phyloP scores from a whole-genome alignment of 2,888 invertebrate genomes.

The Galeopsomyia nigrocyanea region DNA sequence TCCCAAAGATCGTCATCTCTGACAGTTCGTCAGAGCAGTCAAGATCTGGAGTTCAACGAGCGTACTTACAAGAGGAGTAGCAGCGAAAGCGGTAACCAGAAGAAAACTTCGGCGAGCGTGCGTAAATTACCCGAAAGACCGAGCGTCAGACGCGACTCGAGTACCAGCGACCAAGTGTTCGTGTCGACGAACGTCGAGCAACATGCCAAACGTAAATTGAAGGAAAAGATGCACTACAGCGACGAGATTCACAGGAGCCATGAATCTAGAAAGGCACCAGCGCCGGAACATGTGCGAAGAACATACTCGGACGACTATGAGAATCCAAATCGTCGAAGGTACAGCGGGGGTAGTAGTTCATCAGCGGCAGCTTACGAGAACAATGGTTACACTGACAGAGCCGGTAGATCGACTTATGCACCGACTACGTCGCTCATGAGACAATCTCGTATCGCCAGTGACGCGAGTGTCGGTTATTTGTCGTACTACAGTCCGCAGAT shows the following conservation, averaged over 20 bases:
- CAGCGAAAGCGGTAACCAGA: not conserved
- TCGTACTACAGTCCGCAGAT: conserved; percentile 15
- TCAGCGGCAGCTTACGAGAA: conserved; percentile 23
- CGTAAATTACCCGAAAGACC: conserved; percentile 24
- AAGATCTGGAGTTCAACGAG: conserved; percentile 60
- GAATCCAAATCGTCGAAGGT: conserved; percentile 43
- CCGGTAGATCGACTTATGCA: not conserved
- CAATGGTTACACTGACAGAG: conserved; percentile 46
- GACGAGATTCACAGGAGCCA: conserved; percentile 47
- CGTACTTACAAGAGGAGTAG: conserved; percentile 36
- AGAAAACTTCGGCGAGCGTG: conserved; percentile 2
- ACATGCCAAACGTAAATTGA: conserved; percentile 41
- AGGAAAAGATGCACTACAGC: conserved; percentile 52
- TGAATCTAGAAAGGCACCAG: no score
- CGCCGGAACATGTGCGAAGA: conserved; percentile 51
- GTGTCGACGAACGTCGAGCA: not conserved
- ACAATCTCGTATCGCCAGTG: conserved; percentile 40
- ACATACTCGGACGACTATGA: conserved; percentile 61
- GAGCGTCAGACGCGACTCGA: conserved; percentile 11
- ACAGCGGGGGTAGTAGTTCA: conserved; percentile 34
- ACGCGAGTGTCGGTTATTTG: conserved; percentile 47
- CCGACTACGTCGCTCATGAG: not conserved
- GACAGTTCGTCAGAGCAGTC: conserved; percentile 54
- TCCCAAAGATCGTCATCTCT: not conserved
- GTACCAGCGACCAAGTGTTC: conserved; percentile 27